phyloP scores from a whole-genome alignment of 2,888 invertebrate species.

The Drosophila pullipes region DNA sequence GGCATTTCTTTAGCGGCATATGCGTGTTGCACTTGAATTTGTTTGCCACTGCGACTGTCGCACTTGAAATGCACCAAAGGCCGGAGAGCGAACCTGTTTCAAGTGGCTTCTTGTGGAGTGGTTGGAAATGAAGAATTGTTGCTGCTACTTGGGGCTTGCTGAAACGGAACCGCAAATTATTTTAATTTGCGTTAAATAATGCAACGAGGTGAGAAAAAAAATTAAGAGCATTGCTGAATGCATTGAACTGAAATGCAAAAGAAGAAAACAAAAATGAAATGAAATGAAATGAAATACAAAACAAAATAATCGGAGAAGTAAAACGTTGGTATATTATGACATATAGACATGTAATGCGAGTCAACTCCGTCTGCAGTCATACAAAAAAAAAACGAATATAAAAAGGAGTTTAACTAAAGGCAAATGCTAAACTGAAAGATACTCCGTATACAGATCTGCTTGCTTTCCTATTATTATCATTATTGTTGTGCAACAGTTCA shows the following conservation, averaged over 20 bases:
- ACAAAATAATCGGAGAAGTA: conserved; percentile 24
- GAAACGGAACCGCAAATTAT: conserved; percentile 82
- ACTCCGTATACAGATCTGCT: background rate
- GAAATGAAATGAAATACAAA: conserved; percentile 12
- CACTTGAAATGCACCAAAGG: conserved; percentile 69
- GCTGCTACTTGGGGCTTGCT: conserved; percentile 54
- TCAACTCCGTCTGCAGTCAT: background rate
- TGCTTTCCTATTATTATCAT: background rate
- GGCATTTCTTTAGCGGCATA: conserved; percentile 63
- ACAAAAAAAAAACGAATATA: background rate
- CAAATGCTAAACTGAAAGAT: background rate
- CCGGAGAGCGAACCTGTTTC: conserved; percentile 64
- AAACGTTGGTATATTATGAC: conserved; percentile 35
- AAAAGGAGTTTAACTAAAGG: background rate
- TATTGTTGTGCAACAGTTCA: no score
- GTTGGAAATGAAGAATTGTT: conserved; percentile 32
- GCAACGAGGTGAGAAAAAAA: conserved; percentile 82
- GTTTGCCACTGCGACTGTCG: conserved; percentile 75
- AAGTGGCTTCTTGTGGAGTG: conserved; percentile 51
- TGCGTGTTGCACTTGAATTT: conserved; percentile 82
- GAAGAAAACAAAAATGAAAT: conserved; percentile 5
- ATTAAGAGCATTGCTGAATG: conserved; percentile 75
- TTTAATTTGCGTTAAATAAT: conserved; percentile 83
- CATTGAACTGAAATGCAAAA: conserved; percentile 43
- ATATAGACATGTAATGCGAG: conserved; percentile 29